A percentile compares a stretch with the other conserved stretches of the same genome.
Conservation (phyloP, 2,888 invertebrate genomes). For the Megalurothrips usitatus region DNA sequence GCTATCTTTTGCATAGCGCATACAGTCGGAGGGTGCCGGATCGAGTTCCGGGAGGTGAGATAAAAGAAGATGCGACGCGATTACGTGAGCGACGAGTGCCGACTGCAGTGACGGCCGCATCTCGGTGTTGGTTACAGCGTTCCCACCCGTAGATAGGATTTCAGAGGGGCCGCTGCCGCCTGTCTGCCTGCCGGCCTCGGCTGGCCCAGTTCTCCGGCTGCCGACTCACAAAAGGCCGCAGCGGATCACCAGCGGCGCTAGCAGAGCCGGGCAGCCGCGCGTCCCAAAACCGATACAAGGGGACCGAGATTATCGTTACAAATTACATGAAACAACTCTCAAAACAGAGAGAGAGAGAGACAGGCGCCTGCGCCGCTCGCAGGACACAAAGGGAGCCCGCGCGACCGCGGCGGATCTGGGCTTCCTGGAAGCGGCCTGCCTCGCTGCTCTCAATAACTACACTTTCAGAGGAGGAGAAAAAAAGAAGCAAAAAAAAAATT, state of each 20-base stretch:
- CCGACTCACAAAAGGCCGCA: neutral
- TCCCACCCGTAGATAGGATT: conserved; percentile 14
- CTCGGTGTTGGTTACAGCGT: neutral
- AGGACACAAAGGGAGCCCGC: neutral
- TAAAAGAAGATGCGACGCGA: no score
- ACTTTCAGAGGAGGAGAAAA: no score
- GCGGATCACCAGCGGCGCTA: neutral
- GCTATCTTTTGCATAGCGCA: no score
- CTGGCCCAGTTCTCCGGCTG: no score
- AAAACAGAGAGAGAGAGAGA: neutral
- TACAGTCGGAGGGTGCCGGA: no score
- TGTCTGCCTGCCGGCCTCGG: no score
- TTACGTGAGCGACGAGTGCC: no score
- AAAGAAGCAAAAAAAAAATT: no score
- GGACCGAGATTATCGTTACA: neutral
- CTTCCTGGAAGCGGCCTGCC: neutral
- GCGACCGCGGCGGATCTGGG: neutral
- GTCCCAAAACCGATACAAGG: no score
- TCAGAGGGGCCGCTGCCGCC: neutral
- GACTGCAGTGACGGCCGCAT: neutral
- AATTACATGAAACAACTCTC: neutral
- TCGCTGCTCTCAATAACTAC: no score
- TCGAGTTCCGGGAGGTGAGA: no score
- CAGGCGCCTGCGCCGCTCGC: neutral
- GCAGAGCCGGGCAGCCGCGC: no score